Evolutionary conservation across 2,888 invertebrate genomes (phyloP).

Genomic region (Petrolisthes cinctipes): DNA sequence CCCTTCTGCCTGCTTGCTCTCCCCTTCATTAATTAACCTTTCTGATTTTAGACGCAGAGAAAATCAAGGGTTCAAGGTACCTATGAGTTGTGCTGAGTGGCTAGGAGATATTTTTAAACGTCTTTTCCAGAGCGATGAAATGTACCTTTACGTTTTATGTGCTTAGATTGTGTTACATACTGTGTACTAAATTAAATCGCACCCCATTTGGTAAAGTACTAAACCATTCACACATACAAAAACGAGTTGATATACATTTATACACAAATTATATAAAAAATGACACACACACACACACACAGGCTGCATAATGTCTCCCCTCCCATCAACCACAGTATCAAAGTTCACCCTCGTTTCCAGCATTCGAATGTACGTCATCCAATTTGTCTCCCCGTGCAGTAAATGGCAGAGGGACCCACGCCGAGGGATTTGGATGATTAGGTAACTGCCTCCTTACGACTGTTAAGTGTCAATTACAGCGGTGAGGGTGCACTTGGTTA

Average conservation of each 20-base stretch:
- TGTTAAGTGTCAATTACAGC: slow-evolving; percentile 50
- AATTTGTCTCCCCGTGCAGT: slow-evolving; percentile 36
- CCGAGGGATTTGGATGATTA: slow-evolving; percentile 47
- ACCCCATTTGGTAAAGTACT: no score
- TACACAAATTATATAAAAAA: background rate
- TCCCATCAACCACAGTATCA: slow-evolving; percentile 18
- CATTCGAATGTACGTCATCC: slow-evolving; percentile 46
- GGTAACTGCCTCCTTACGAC: slow-evolving; percentile 51
- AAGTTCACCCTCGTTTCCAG: slow-evolving; percentile 32
- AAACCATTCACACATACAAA: background rate
- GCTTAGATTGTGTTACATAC: no score
- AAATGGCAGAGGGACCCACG: slow-evolving; percentile 16
- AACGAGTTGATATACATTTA: background rate
- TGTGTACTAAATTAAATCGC: no score
- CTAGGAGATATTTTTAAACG: no score
- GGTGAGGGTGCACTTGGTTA: slow-evolving; percentile 22
- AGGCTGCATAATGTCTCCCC: background rate
- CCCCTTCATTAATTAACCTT: background rate
- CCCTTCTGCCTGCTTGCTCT: background rate
- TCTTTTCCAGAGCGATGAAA: no score
- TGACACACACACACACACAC: background rate
- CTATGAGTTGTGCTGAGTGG: no score
- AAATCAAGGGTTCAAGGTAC: no score
- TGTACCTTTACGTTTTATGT: no score
- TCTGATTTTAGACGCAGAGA: no score